Percentiles rank a stretch among this genome's conserved stretches.
phyloP scores from a whole-genome alignment of 2,888 invertebrate species.

The Pyrgus malvae region DNA sequence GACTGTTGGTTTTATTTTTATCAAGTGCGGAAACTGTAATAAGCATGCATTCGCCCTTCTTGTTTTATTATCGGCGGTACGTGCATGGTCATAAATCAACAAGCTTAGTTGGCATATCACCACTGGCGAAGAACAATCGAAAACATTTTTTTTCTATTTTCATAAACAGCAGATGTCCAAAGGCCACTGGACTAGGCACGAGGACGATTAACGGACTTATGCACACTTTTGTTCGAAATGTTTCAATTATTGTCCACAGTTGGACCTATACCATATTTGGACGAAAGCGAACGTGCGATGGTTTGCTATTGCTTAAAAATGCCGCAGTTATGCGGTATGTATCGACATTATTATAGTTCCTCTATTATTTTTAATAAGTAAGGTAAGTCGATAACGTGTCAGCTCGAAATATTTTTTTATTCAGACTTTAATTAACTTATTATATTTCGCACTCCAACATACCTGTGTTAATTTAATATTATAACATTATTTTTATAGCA shows the following conservation, averaged over 20 bases:
- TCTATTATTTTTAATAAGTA: too few relatives aligned
- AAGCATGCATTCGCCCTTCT: constrained; percentile 16
- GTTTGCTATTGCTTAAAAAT: constrained; percentile 22
- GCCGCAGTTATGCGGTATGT: neutral
- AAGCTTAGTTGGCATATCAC: constrained; percentile 46
- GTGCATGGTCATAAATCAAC: constrained; percentile 23
- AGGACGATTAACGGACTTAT: constrained; percentile 53
- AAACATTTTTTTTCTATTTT: constrained; percentile 54
- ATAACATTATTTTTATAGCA: neutral
- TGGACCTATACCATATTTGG: constrained; percentile 23
- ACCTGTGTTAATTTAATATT: neutral
- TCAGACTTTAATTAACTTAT: neutral
- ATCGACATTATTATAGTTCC: too few relatives aligned
- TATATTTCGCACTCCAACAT: neutral
- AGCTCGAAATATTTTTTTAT: neutral
- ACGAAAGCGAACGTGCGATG: constrained; percentile 24
- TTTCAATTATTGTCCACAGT: constrained; percentile 53
- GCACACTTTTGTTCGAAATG: constrained; percentile 49
- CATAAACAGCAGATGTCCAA: constrained; percentile 67
- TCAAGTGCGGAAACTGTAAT: constrained; percentile 16
- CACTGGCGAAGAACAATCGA: constrained; percentile 49
- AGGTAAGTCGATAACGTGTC: neutral
- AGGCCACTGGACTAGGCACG: constrained; percentile 53
- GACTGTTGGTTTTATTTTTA: constrained; percentile 10
- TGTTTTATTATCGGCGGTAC: constrained; percentile 19